Percentiles rank a stretch among this genome's conserved stretches.
phyloP scores from a whole-genome alignment of 2,113 vertebrate genomes.

The Acanthochromis polyacanthus region DNA sequence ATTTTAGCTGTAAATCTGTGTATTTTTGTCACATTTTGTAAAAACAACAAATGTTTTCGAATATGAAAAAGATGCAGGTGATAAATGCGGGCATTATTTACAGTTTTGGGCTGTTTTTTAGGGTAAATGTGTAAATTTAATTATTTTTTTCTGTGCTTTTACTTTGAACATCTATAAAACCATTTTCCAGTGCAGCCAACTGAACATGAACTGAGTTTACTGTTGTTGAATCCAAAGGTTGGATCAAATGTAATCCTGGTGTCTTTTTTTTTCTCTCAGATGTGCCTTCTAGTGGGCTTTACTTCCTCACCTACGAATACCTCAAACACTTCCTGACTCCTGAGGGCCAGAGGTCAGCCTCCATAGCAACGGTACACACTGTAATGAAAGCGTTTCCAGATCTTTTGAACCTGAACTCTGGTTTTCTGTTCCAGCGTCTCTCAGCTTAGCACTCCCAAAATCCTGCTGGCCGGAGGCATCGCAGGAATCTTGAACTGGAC shows the following conservation, averaged over 20 bases:
- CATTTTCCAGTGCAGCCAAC: no score
- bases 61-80: no score
- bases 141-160: no score
- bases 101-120: neutral
- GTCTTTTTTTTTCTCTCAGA: slow-evolving; percentile 59
- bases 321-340: slow-evolving; percentile 81
- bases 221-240: no score
- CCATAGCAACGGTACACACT: neutral
- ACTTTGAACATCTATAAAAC: no score
- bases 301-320: slow-evolving; percentile 85
- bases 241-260: no score
- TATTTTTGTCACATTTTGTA: no score
- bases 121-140: no score
- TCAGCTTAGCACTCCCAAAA: slow-evolving; percentile 79
- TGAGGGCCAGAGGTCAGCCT: slow-evolving; percentile 79
- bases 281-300: slow-evolving; percentile 84
- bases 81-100: neutral
- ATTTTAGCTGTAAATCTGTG: no score
- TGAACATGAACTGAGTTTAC: no score
- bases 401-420: neutral
- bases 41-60: no score
- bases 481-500: slow-evolving; percentile 85
- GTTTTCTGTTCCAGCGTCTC: slow-evolving; percentile 61
- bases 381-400: no score
- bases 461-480: slow-evolving; percentile 81